Base-by-base conservation (phyloP, 2,888 invertebrate genomes). In the Andrena fulva region DNA sequence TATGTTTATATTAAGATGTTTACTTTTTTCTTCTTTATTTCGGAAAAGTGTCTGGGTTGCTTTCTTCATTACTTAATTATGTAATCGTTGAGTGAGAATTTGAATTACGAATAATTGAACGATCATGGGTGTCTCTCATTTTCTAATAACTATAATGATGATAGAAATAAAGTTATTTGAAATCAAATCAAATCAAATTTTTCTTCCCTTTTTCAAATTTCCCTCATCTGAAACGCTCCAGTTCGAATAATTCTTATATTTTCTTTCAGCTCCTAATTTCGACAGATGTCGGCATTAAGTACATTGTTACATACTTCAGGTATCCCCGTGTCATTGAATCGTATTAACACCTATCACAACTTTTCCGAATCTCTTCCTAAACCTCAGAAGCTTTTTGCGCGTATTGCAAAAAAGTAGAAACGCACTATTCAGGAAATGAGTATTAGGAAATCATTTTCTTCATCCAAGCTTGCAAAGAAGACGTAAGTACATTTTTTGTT, bases 1-100 rank as follows among this genome's bases (percentile, higher is more conserved):
- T 81, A 81, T 81, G 81, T 81, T 81, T 81, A 79, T 74, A 80
- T 70, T 81, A 81, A 80, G 81, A 80, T 70, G 60, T 74, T 81
- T 74, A 80, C 69, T 78, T 81, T 81, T 64, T 77, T 67, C 66
- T 80, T 81, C 54, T 70, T 79, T 71, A 59, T 79, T 80, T 69
- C 54, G 80, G 66, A 54, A 66, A 81, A 73, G 50, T 69, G 63
- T 73, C 80, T 80, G 68, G 79, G 59, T 81, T 79, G 80, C 60
- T 79, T 80, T 81, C 64, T 69, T 73, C 73, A 79, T 79, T 69
- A 79, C 73, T 79, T 81, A 73, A 80, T 78, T 81, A 73, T 73
- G 73, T 78, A 81, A 81, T 69, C 59, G 54, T 80, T 79, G 80
- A 81, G 80, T 73, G 80, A 81, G 80, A 81, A 70, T 70, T 80